phyloP scores from a whole-genome alignment of 1,140 invertebrate species.

The Hormaphis cornu region DNA sequence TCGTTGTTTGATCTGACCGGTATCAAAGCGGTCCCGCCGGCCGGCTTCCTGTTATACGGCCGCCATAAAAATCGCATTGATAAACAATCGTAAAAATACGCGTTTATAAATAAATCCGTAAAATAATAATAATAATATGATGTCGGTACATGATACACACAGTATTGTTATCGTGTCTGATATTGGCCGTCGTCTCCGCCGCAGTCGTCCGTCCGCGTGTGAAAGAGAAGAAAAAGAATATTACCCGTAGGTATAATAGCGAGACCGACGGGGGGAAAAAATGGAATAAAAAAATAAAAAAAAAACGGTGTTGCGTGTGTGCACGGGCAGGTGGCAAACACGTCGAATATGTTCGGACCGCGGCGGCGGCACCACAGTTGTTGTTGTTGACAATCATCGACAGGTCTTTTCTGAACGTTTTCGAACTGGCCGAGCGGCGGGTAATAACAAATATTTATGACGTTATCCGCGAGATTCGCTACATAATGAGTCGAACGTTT shows the following conservation, averaged over 20 bases:
- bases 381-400: conserved; percentile 29
- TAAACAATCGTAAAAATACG: conserved; percentile 32
- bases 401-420: conserved; percentile 17
- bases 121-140: conserved; percentile 24
- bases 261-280: background rate
- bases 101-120: conserved; percentile 32
- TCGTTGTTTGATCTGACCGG: conserved; percentile 31
- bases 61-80: conserved; percentile 31
- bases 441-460: too few species aligned
- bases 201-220: background rate
- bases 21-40: conserved; percentile 28
- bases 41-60: conserved; percentile 29
- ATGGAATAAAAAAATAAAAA: background rate
- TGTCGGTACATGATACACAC: too few species aligned
- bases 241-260: background rate
- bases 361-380: background rate
- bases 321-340: conserved; percentile 25
- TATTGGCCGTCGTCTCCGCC: background rate
- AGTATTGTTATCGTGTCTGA: too few species aligned
- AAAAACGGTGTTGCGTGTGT: background rate
- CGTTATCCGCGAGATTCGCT: too few species aligned
- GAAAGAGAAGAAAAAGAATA: background rate
- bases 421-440: conserved; percentile 7
- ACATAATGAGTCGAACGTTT: too few species aligned
- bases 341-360: conserved; percentile 25